These are phyloP conservation scores for Cistogaster globosa DNA, from an alignment of 2,888 invertebrate species.

Conservation along the genomic window DNA sequence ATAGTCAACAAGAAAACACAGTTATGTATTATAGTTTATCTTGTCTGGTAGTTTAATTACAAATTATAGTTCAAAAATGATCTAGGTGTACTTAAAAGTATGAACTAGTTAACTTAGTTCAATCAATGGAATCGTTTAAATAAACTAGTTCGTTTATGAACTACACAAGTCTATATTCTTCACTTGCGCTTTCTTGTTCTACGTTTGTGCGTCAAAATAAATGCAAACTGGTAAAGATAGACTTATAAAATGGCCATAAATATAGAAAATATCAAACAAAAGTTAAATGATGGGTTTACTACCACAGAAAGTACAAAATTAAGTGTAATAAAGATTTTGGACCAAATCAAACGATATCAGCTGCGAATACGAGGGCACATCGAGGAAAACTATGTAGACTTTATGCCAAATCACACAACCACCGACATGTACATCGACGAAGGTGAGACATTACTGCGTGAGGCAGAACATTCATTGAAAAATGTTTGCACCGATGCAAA, in stretches of 20 bases:
- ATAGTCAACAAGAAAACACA: too few species aligned
- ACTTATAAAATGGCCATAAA: not conserved
- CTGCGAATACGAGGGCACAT: constrained; percentile 80
- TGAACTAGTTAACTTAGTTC: too few species aligned
- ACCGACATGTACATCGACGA: constrained; percentile 80
- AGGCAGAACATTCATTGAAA: constrained; percentile 78
- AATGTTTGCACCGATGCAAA: constrained; percentile 86
- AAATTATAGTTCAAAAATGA: too few species aligned
- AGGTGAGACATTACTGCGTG: constrained; percentile 76
- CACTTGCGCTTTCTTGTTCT: too few species aligned
- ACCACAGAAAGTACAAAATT: constrained; percentile 76
- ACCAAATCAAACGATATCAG: constrained; percentile 80
- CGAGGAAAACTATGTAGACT: constrained; percentile 81
- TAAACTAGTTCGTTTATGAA: too few species aligned
- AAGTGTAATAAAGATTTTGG: constrained; percentile 78
- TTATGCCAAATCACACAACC: constrained; percentile 79
- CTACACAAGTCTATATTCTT: too few species aligned
- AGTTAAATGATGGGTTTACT: constrained; percentile 25
- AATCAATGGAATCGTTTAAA: too few species aligned
- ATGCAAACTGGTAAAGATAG: too few species aligned
- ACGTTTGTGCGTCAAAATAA: too few species aligned
- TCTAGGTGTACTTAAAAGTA: too few species aligned
- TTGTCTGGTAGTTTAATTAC: too few species aligned
- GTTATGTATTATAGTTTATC: too few species aligned
- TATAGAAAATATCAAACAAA: constrained; percentile 39